Evolutionary conservation across 2,888 invertebrate species (phyloP), one percentile per base, ranked within the genome.

Genomic region (Nephrotoma appendiculata): DNA sequence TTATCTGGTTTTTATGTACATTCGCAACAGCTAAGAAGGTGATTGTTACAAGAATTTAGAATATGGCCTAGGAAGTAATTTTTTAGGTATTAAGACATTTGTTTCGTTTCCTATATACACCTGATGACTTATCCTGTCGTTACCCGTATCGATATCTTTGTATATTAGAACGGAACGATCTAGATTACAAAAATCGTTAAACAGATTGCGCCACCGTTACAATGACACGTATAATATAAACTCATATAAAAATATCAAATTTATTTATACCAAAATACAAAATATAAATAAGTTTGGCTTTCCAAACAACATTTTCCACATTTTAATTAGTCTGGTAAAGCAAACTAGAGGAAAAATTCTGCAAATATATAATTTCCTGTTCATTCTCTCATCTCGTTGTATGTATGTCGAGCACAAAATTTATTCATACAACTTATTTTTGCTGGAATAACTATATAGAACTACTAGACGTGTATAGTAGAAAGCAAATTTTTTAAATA

Each of bases 11-110:
- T 71, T 15, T 15, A 71, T 71, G 9, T 71, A 71, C 71, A 31
- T 71, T 71, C 9, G 31, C 31, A 31, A 19, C 71, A 71, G 31
- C 71, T 71, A 71, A 71, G 31, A 71, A 71, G 43, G 83, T 43
- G 87, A 71, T 44, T 87, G 31, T 87, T 87, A 19, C 84, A 87
- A 85, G 87, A 87, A 44, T 15, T 83, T 41, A 41, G 85, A 41
- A 87, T 87, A 41, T 86, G 41, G 86, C 6, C 15, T 15, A 31
- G 71, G 71, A 31, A 71, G 71, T 31, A 31, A 19, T 3, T 71
- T 31, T 71, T 71, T 19, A 31, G 31, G 31, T 71, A 71, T 31
- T 71, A 71, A 31, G 71, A 19, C 71, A 71, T 31, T 71, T 52
- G 15, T n/a, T 15, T 57, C 15, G 31, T 31, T 31, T 31, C 31